phyloP scores from a whole-genome alignment of 2,113 vertebrate genomes.

The Orycteropus afer region DNA sequence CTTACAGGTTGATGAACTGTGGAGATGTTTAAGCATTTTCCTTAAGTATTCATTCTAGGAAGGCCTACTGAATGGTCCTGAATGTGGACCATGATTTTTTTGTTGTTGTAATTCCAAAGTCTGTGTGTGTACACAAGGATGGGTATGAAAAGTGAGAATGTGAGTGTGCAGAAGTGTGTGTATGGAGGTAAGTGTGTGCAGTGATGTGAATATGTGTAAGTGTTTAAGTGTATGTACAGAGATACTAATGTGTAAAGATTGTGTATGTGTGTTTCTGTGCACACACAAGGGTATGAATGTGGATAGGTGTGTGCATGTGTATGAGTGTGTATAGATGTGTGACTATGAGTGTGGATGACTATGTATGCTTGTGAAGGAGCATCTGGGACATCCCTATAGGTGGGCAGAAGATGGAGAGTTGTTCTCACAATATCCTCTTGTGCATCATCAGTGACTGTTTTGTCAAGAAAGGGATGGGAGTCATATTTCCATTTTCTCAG shows the following conservation, averaged over 20 bases:
- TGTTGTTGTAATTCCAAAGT: background rate
- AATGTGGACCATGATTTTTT: background rate
- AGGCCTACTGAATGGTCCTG: background rate
- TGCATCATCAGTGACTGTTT: background rate
- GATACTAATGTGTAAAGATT: background rate
- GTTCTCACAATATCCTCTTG: background rate
- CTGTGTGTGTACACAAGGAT: background rate
- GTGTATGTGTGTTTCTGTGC: background rate
- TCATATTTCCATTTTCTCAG: constrained; percentile 50
- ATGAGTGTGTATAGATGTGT: background rate
- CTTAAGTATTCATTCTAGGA: background rate
- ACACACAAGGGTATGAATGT: background rate
- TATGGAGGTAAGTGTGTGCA: background rate
- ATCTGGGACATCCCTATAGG: background rate
- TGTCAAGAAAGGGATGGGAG: background rate
- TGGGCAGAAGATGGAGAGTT: background rate
- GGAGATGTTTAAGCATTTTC: background rate
- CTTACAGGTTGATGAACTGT: background rate
- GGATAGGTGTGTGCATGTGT: background rate
- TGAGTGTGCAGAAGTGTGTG: background rate
- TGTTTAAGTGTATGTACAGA: background rate
- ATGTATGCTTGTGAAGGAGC: background rate
- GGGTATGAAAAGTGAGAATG: background rate
- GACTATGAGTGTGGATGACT: background rate
- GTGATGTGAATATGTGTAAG: background rate